Conservation (phyloP, 2,797 vertebrate species). For the Semotilus atromaculatus region DNA sequence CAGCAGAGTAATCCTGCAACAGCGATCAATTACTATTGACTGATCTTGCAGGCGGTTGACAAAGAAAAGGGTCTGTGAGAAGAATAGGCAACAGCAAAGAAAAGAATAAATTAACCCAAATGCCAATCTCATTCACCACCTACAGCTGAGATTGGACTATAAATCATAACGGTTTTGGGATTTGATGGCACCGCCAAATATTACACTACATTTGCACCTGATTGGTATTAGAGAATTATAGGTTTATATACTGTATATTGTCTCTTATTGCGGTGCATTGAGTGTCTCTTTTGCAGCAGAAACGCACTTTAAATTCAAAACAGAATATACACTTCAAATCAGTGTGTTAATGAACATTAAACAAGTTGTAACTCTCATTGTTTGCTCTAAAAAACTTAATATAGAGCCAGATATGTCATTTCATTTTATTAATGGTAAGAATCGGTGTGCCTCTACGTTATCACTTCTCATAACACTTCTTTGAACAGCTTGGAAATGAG, state of each 20-base stretch:
- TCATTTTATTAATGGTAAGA: not conserved
- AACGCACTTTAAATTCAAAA: not conserved
- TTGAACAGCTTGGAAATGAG: not conserved
- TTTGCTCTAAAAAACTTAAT: not conserved
- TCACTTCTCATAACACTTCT: not conserved
- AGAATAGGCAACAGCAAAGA: constrained; percentile 22
- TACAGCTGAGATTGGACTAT: constrained; percentile 57
- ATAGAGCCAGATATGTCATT: not conserved
- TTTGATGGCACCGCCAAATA: constrained; percentile 35
- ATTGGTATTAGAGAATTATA: not conserved
- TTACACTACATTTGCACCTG: constrained; percentile 33
- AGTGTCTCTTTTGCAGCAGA: not conserved
- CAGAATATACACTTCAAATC: not conserved
- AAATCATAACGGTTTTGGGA: constrained; percentile 62
- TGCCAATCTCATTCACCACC: constrained; percentile 56
- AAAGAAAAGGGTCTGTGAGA: constrained; percentile 61
- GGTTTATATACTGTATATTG: not conserved
- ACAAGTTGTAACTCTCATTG: not conserved
- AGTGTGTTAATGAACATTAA: not conserved
- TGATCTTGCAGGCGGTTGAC: constrained; percentile 62
- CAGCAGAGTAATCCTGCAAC: constrained; percentile 68
- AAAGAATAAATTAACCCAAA: constrained; percentile 54
- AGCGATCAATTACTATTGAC: constrained; percentile 70
- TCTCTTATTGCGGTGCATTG: not conserved
- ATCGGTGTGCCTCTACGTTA: not conserved